These are phyloP conservation scores for Deroplatys truncata DNA, from an alignment of 2,888 invertebrate genomes.

Conservation along the genomic window DNA sequence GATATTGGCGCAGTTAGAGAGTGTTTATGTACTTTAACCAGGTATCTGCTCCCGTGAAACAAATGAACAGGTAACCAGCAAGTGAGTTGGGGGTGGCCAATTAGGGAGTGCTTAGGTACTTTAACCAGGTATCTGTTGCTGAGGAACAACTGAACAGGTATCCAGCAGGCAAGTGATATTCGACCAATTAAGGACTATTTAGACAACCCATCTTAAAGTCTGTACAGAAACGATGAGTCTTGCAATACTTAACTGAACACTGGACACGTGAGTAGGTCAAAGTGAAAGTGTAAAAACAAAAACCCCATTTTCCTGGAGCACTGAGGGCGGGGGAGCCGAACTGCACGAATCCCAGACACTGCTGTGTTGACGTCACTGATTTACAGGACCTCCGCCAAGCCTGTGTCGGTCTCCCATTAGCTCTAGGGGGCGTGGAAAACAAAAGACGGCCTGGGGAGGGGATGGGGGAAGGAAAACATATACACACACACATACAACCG, in stretches of 20 bases:
- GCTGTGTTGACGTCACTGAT: constrained; percentile 13
- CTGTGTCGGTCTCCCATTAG: constrained; percentile 20
- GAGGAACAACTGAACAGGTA: too few species aligned
- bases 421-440: constrained; percentile 9
- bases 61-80: too few species aligned
- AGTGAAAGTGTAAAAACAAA: neutral
- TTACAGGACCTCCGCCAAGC: constrained; percentile 12
- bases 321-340: neutral
- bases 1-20: neutral
- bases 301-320: neutral
- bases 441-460: neutral
- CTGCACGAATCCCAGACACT: constrained; percentile 7
- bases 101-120: too few species aligned
- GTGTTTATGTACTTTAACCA: too few species aligned
- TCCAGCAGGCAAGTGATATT: too few species aligned
- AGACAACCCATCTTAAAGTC: too few species aligned
- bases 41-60: too few species aligned
- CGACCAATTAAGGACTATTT: too few species aligned
- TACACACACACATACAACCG: neutral
- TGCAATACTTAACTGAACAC: too few species aligned
- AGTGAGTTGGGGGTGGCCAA: too few species aligned
- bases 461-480: neutral
- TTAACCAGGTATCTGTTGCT: too few species aligned
- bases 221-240: too few species aligned
- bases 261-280: neutral